phyloP scores from a whole-genome alignment of 1,140 invertebrate genomes.

The Hylaeus anthracinus region DNA sequence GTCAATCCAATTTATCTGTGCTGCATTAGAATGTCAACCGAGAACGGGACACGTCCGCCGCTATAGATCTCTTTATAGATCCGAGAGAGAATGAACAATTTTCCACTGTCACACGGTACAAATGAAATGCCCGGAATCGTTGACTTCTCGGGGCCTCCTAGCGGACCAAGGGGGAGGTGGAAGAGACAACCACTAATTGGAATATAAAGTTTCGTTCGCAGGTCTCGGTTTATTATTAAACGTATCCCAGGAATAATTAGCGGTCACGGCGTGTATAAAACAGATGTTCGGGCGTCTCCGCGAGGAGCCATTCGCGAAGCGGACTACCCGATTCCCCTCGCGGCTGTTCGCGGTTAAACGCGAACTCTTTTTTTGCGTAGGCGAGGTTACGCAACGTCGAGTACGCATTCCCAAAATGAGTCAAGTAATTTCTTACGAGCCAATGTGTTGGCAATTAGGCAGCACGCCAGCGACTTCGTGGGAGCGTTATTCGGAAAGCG shows the following conservation, averaged over 20 bases:
- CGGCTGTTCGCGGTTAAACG: not conserved
- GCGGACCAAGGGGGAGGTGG: no score
- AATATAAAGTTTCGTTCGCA: not conserved
- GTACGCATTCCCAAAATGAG: not conserved
- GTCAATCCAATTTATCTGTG: constrained; percentile 67
- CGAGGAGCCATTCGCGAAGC: not conserved
- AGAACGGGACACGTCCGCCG: constrained; percentile 36
- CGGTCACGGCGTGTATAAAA: not conserved
- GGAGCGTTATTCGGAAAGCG: not conserved
- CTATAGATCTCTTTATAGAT: constrained; percentile 62
- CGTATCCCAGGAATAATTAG: not conserved
- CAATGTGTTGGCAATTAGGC: constrained; percentile 20
- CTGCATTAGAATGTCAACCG: constrained; percentile 64
- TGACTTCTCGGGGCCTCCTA: not conserved
- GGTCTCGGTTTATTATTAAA: not conserved
- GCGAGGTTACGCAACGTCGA: not conserved
- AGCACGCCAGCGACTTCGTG: not conserved
- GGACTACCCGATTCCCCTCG: not conserved
- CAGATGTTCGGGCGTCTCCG: not conserved
- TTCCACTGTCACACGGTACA: constrained; percentile 19
- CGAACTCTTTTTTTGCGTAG: not conserved
- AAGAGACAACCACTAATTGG: constrained; percentile 2
- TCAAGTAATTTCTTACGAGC: not conserved
- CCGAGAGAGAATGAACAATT: constrained; percentile 56
- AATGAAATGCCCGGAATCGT: constrained; percentile 29